These are phyloP conservation scores for Hipparchia semele DNA, from an alignment of 2,888 invertebrate species.

Conservation along the genomic window DNA sequence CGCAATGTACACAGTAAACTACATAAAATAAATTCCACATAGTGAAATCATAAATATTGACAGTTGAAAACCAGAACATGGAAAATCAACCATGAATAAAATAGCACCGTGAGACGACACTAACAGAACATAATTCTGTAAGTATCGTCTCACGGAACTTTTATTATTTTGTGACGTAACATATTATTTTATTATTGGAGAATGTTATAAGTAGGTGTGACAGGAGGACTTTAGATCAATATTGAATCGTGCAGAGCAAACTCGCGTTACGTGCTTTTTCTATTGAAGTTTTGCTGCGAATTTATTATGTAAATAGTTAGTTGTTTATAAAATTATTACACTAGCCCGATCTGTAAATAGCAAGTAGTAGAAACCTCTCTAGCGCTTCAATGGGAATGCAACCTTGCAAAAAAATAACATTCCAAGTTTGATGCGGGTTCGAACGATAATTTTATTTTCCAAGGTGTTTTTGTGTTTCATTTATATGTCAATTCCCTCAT, in stretches of 20 bases:
- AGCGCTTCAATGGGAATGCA: neutral
- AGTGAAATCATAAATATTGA: neutral
- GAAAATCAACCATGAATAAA: neutral
- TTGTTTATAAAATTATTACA: neutral
- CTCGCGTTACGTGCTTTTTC: conserved; percentile 14
- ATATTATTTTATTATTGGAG: neutral
- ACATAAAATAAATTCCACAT: too few species aligned
- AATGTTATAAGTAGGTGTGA: conserved; percentile 15
- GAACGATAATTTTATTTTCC: neutral
- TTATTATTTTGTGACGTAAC: neutral
- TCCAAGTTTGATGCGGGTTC: neutral
- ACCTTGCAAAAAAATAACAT: neutral
- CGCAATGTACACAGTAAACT: too few species aligned
- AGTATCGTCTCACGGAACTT: too few species aligned
- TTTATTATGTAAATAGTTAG: neutral
- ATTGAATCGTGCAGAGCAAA: neutral
- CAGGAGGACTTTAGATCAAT: conserved; percentile 5
- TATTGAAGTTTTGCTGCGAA: conserved; percentile 11
- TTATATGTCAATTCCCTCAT: neutral
- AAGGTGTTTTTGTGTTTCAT: neutral
- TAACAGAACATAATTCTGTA: neutral
- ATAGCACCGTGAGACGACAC: neutral
- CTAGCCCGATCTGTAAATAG: neutral
- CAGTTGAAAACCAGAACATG: neutral
- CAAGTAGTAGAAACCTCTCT: neutral